Percentiles rank a stretch among this genome's conserved stretches.
Evolutionary conservation across 2,113 vertebrate genomes (phyloP).

Genomic region (Oplegnathus fasciatus): DNA sequence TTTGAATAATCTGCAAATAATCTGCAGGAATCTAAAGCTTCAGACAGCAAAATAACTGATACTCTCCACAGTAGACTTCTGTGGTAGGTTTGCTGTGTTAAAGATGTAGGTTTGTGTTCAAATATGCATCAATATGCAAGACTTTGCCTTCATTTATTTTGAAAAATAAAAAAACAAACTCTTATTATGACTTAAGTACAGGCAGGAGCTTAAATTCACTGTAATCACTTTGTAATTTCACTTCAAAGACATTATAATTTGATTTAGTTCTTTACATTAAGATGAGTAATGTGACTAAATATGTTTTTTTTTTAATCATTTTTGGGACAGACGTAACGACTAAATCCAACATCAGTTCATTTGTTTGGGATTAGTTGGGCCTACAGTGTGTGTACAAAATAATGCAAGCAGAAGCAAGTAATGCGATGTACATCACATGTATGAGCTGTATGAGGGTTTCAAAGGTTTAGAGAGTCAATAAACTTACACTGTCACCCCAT

Average conservation of each 20-base stretch:
- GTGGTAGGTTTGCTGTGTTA: not conserved
- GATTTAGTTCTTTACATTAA: not conserved
- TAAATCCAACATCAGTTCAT: not conserved
- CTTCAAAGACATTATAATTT: not conserved
- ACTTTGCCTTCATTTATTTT: not conserved
- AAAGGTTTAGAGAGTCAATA: not conserved
- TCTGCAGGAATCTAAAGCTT: conserved; percentile 17
- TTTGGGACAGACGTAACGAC: not conserved
- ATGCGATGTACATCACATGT: not conserved
- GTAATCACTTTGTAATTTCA: not conserved
- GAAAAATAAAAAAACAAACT: not conserved
- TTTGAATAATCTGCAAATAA: conserved; percentile 48
- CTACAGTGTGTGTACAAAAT: not conserved
- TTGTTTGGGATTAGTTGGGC: not conserved
- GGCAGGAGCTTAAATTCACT: not conserved
- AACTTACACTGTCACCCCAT: not conserved
- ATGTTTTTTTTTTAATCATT: too few species aligned
- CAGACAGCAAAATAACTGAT: not conserved
- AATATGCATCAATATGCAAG: not conserved
- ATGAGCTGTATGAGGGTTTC: not conserved
- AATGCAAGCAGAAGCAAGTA: not conserved
- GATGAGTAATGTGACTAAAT: not conserved
- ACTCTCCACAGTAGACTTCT: conserved; percentile 1
- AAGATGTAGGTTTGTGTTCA: not conserved
- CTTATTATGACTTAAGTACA: not conserved